Evolutionary conservation across 1,140 invertebrate genomes (phyloP), one percentile per base, ranked within the genome.

Genomic region (Tenebrio molitor): DNA sequence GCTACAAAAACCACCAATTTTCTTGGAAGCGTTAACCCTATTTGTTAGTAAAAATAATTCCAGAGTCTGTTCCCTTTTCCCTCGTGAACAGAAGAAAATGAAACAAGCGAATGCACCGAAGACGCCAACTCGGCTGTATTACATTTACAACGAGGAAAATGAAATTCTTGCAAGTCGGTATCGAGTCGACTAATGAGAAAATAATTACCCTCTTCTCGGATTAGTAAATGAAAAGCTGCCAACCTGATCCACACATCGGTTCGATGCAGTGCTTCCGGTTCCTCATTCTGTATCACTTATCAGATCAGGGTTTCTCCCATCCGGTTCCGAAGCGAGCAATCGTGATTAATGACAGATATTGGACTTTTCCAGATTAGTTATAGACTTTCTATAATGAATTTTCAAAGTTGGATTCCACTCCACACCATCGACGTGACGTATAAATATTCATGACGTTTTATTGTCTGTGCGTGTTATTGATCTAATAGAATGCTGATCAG

Each of bases 251-350:
- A 58, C 50, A 58, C 50, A 58, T 58, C 50, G n/a, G 36, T 39
- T 39, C 5, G 36, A 39, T 7, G 36, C 36, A 39, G 36, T n/a
- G 36, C 12, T 39, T 15, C 10, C 23, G 5, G 50, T 29, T 58
- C 23, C 16, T 58, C 29, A 58, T 53, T 53, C 46, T 53, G 46
- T 53, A 53, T 58, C 50, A 58, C 50, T 58, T 58, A 58, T 58
- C 50, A 25, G 50, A 46, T 46, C 42, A 19, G 1, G 10, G 42
- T 16, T 15, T 46, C 14, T 4, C 42, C 17, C 36, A 39, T 39
- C 36, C 36, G n/a, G 36, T 12, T 39, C 36, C 2, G 36, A n/a
- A 39, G 12, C 42, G 23, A 58, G 12, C 36, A 58, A 7, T 33
- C 8, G 50, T 58, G 50, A 58, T 58, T 58, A 58, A 58, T 58